Evolutionary conservation across 2,113 vertebrate species (phyloP), one percentile per base, ranked within the genome.

Genomic region (Saccopteryx bilineata): DNA sequence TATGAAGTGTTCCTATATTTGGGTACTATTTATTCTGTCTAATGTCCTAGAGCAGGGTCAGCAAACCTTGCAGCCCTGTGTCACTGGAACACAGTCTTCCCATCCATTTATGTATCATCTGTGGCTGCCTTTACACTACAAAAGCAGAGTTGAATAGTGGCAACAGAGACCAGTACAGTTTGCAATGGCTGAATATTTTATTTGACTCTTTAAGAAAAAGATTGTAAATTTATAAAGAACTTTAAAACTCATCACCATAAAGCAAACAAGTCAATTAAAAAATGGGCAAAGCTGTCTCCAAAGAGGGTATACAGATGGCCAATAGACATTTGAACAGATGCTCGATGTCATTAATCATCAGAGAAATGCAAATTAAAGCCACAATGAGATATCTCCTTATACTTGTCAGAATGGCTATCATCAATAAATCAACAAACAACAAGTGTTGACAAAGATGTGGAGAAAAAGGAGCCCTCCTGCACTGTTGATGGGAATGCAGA

Each of bases 21-120:
- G 83, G 24, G 31, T 82, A 58, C 58, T 79, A 3, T 56, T 91
- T 93, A 50, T 92, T 56, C 81, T 95, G n/a, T 80, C 61, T 82
- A 63, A 86, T 74, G 26, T 23, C 26, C 9, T 63, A 83, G 65
- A 88, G 46, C 61, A 89, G 28, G 52, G 50, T 90, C 78, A 33
- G 18, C 39, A 87, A 84, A 26, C 60, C 23, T 65, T 71, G 46
- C 9, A 90, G 50, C 39, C 26, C 23, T 39, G 18, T 69, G 81
- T 68, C 65, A 10, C 24, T 46, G 26, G 24, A 52, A 75, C 50
- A 54, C 9, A 71, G 50, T n/a, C 39, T 19, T 28, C 50, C 75
- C 33, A 17, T 26, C 87, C 19, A 31, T 19, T 39, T 50, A 39
- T 39, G 39, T 39, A 3, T 39, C 3, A 39, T 39, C 39, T 39